Base-by-base conservation (phyloP, 2,797 vertebrate genomes). In the Gambusia yucatana region DNA sequence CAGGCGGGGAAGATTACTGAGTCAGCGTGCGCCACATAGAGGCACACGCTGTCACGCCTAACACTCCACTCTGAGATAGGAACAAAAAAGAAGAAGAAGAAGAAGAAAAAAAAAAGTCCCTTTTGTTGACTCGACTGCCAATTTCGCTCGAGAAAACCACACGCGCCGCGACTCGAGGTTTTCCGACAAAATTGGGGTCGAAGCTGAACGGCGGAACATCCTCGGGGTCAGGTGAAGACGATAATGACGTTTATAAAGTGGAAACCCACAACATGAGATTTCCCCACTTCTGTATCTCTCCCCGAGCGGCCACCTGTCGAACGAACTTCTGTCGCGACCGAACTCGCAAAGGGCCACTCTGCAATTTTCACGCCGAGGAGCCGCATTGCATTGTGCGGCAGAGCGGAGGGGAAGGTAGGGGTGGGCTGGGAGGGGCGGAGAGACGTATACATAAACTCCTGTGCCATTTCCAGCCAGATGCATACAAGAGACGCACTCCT, bases 221-320 rank as follows among this genome's bases (percentile, higher is more conserved):
- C 85, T 25, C 86, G 80, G 91, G 89, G 91, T 94, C 88, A 52
- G 78, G 28, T 67, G 43, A 46, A 88, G 87, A 91, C 79, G 89
- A 94, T 93, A 92, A 94, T 91, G 93, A 93, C 91, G 92, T 94
- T 93, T 92, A 93, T 93, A 88, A 93, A 89, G 91, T 91, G 87
- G 88, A 89, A 93, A 91, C 91, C 90, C 92, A 83, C 89, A 79
- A 89, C 93, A 92, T 92, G 87, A 85, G 79, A 90, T 91, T 89
- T 81, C 0, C 5, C 47, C 47, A 76, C 79, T 30, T 84, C 91
- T 87, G 85, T 89, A 86, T 87, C 83, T 87, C 83, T 86, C 77
- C 78, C 78, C 44, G 28, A 84, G 91, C 85, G 91, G 84, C 80
- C 73, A 83, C 85, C 92, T 88, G 85, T 85, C 74, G 36, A 83